Evolutionary conservation across 2,797 vertebrate genomes (phyloP).

Genomic region (Enoplosus armatus): DNA sequence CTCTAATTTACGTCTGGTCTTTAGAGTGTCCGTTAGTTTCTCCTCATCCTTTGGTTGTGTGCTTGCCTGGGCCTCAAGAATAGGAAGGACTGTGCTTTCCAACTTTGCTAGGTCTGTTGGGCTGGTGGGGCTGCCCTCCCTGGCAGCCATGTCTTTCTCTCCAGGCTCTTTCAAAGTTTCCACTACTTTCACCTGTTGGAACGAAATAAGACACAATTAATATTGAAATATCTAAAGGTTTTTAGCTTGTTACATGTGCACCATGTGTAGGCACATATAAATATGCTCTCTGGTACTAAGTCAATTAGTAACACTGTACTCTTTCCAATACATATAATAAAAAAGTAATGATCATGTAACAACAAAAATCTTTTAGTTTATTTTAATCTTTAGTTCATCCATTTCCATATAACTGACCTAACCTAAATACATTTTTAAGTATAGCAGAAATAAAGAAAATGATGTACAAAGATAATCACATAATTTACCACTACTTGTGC

Average conservation of each 20-base stretch:
- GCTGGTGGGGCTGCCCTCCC: slow-evolving; percentile 90
- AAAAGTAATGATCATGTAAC: too few relatives aligned
- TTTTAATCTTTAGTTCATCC: background rate
- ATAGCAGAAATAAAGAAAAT: background rate
- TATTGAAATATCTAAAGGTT: too few relatives aligned
- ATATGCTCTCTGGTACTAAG: too few relatives aligned
- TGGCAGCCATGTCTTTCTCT: slow-evolving; percentile 83
- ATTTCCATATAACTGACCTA: slow-evolving; percentile 9
- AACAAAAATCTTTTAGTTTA: too few relatives aligned
- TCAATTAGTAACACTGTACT: too few relatives aligned
- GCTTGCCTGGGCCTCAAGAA: slow-evolving; percentile 90
- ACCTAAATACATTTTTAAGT: background rate
- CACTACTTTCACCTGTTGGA: slow-evolving; percentile 81
- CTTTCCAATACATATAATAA: too few relatives aligned
- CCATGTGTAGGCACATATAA: too few relatives aligned
- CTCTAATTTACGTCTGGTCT: slow-evolving; percentile 86
- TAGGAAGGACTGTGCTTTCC: slow-evolving; percentile 91
- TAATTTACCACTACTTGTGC: slow-evolving; percentile 48
- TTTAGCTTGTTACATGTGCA: too few relatives aligned
- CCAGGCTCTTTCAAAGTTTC: slow-evolving; percentile 84
- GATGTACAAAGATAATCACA: background rate
- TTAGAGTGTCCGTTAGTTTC: slow-evolving; percentile 85
- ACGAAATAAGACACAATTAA: slow-evolving; percentile 48
- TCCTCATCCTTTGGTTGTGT: slow-evolving; percentile 80
- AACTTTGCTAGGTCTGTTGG: slow-evolving; percentile 93